A percentile compares a stretch with the other conserved stretches of the same genome.
Conservation (phyloP, 2,113 vertebrate species). For the Archilochus colubris region DNA sequence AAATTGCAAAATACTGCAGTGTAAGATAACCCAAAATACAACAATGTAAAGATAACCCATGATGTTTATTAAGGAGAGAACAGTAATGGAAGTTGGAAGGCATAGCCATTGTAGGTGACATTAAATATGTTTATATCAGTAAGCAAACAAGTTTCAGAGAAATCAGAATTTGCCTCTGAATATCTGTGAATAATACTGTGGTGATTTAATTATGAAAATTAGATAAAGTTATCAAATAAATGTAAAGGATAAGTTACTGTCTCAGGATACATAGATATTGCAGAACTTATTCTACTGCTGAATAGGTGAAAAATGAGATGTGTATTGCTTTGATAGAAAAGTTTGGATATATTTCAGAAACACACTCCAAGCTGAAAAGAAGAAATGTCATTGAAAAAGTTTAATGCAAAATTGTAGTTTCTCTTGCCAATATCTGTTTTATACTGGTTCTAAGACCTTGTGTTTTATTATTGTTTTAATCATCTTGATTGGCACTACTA, state of each 20-base stretch:
- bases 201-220: constrained; percentile 33
- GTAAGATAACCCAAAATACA: not conserved
- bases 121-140: not conserved
- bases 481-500: constrained; percentile 72
- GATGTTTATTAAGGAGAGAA: not conserved
- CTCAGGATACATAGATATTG: constrained; percentile 41
- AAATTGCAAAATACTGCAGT: not conserved
- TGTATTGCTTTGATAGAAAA: not conserved
- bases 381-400: constrained; percentile 5
- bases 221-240: constrained; percentile 14
- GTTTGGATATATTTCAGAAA: not conserved
- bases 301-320: not conserved
- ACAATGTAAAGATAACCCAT: not conserved
- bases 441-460: constrained; percentile 56
- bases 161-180: not conserved
- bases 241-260: constrained; percentile 14
- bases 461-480: constrained; percentile 74
- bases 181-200: not conserved
- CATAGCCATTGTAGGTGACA: not conserved
- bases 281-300: constrained; percentile 31
- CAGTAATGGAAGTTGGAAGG: not conserved
- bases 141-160: not conserved
- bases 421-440: constrained; percentile 24
- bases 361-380: not conserved
- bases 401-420: constrained; percentile 22